These are phyloP conservation scores for Rhagoletis zephyria DNA, from an alignment of 1,140 invertebrate genomes.

Conservation along the genomic window DNA sequence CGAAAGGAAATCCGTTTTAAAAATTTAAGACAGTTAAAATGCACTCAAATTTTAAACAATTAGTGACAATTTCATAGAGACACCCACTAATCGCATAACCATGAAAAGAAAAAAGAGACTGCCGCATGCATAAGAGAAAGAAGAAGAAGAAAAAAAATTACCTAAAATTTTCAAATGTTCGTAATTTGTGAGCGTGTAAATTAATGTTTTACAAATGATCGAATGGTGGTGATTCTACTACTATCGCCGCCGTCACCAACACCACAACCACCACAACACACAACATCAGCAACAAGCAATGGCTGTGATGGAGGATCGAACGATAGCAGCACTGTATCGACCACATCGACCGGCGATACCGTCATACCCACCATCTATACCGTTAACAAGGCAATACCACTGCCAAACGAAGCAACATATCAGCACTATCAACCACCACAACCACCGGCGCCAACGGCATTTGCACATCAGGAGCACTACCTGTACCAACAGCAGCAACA, in stretches of 20 bases:
- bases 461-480: not conserved
- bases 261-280: slow-evolving; percentile 40
- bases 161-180: slow-evolving; percentile 41
- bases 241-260: slow-evolving; percentile 64
- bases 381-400: slow-evolving; percentile 38
- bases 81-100: not conserved
- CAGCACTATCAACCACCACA: slow-evolving; percentile 57
- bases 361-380: slow-evolving; percentile 56
- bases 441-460: slow-evolving; percentile 53
- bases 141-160: slow-evolving; percentile 35
- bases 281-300: slow-evolving; percentile 61
- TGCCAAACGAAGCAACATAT: slow-evolving; percentile 63
- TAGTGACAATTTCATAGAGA: not conserved
- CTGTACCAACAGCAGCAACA: not conserved
- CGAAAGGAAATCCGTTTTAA: not conserved
- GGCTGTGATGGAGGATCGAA: slow-evolving; percentile 61
- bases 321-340: slow-evolving; percentile 57
- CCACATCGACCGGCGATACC: slow-evolving; percentile 57
- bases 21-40: not conserved
- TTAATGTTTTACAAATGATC: slow-evolving; percentile 68
- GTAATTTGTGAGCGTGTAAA: slow-evolving; percentile 34
- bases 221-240: slow-evolving; percentile 74
- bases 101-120: slow-evolving; percentile 45
- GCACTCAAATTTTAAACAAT: not conserved
- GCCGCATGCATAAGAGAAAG: slow-evolving; percentile 1